A percentile compares a stretch with the other conserved stretches of the same genome.
Conservation (phyloP, 2,888 invertebrate genomes). For the Mimas tiliae region DNA sequence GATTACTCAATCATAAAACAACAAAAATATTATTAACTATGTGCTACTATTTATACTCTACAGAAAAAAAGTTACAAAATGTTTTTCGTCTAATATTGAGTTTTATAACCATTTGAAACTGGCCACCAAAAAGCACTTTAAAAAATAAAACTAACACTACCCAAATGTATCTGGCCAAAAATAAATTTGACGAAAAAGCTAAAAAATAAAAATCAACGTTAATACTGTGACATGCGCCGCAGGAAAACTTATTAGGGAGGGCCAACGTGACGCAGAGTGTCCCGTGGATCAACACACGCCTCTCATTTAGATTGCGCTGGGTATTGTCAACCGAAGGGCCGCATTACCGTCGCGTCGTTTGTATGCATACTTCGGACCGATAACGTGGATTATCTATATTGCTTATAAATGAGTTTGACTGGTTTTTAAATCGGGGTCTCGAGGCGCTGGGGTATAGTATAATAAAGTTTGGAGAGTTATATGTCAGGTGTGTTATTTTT, state of each 20-base stretch:
- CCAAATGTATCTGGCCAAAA: not conserved
- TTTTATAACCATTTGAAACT: not conserved
- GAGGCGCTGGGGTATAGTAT: constrained; percentile 3
- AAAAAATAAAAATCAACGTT: constrained; percentile 5
- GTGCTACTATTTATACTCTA: no score
- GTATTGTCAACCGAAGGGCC: constrained; percentile 46
- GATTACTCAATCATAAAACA: no score
- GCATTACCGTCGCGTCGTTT: constrained; percentile 40
- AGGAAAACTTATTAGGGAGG: constrained; percentile 41
- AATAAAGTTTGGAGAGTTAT: constrained; percentile 15
- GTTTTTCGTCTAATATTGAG: no score
- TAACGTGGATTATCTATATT: constrained; percentile 51
- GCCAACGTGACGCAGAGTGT: constrained; percentile 39
- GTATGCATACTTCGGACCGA: constrained; percentile 50
- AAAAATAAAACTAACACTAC: not conserved
- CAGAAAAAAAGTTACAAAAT: no score
- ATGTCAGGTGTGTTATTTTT: not conserved
- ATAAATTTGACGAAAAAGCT: not conserved
- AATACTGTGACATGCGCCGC: constrained; percentile 20
- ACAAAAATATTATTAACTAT: no score
- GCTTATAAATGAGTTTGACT: constrained; percentile 49
- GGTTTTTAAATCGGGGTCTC: constrained; percentile 20
- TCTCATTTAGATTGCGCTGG: constrained; percentile 46
- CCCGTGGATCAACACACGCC: constrained; percentile 40
- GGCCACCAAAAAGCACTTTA: not conserved